phyloP scores from a whole-genome alignment of 2,113 vertebrate species.

The Tachycineta bicolor region DNA sequence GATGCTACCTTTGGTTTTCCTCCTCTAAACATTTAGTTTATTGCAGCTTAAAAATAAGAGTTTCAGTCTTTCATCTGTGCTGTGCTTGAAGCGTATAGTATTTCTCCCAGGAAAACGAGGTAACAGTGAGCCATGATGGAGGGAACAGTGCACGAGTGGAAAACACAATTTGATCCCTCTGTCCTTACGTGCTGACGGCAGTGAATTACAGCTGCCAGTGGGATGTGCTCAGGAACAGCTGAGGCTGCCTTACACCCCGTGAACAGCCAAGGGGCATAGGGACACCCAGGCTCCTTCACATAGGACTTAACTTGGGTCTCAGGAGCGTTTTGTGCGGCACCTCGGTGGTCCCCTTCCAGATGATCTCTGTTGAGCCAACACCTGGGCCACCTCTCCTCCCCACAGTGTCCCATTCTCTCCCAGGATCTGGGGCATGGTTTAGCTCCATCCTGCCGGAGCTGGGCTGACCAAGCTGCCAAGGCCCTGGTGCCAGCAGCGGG shows the following conservation, averaged over 20 bases:
- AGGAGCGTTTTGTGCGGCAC: background rate
- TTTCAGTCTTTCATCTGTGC: background rate
- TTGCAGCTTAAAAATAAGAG: background rate
- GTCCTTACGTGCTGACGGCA: rapidly evolving
- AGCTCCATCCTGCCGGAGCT: background rate
- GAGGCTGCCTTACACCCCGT: background rate
- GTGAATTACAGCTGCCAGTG: background rate
- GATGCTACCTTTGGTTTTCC: background rate
- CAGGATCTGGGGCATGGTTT: rapidly evolving
- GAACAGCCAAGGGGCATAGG: background rate
- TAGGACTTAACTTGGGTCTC: background rate
- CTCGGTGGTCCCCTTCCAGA: background rate
- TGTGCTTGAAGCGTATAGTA: background rate
- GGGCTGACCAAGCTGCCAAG: background rate
- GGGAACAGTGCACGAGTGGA: background rate
- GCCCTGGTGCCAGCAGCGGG: background rate
- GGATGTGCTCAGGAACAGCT: background rate
- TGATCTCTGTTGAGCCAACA: rapidly evolving
- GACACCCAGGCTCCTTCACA: background rate
- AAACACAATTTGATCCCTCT: background rate
- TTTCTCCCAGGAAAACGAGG: background rate
- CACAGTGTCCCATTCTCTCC: background rate
- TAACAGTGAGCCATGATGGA: background rate
- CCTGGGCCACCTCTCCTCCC: background rate
- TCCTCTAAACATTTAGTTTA: background rate